Evolutionary conservation across 92 coral and sea anemone genomes (phyloP).

Genomic region (Palythoa grandiflora): DNA sequence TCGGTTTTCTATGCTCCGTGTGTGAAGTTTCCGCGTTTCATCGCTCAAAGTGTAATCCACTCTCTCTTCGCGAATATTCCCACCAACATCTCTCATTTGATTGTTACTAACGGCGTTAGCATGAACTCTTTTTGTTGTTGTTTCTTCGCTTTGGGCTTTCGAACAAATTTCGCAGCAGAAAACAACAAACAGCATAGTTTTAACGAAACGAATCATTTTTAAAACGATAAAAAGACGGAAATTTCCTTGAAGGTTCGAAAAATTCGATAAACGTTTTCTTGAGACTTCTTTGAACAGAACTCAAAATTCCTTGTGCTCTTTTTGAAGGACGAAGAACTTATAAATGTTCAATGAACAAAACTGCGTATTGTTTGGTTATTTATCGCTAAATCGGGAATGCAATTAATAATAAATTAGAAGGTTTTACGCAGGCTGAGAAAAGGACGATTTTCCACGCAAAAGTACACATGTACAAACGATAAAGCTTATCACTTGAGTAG

Average conservation of each 20-base stretch:
- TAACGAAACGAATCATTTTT: neutral
- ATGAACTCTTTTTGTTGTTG: neutral
- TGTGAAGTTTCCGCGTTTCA: slow-evolving; percentile 2
- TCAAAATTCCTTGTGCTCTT: slow-evolving; percentile 16
- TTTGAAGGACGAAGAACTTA: slow-evolving; percentile 32
- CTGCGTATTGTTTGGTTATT: slow-evolving; percentile 26
- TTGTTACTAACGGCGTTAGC: neutral
- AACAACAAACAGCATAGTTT: neutral
- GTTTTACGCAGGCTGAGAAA: slow-evolving; percentile 19
- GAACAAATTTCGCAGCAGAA: slow-evolving; percentile 4
- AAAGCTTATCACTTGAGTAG: slow-evolving; percentile 6
- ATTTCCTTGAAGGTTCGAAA: neutral
- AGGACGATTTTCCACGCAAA: slow-evolving; percentile 31
- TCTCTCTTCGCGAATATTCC: slow-evolving; percentile 34
- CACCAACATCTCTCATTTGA: slow-evolving; percentile 3
- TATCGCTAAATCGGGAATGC: slow-evolving; percentile 6
- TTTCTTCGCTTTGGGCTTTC: slow-evolving; percentile 3
- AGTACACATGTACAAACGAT: slow-evolving; percentile 37
- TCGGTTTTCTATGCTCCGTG: neutral
- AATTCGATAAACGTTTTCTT: neutral
- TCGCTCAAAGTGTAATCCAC: slow-evolving; percentile 11
- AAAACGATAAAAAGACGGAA: neutral
- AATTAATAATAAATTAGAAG: slow-evolving; percentile 39
- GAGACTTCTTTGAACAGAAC: slow-evolving; percentile 16
- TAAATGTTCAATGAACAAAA: slow-evolving; percentile 47